Evolutionary conservation across 2,797 vertebrate genomes (phyloP).

Genomic region (Leptodactylus fallax): DNA sequence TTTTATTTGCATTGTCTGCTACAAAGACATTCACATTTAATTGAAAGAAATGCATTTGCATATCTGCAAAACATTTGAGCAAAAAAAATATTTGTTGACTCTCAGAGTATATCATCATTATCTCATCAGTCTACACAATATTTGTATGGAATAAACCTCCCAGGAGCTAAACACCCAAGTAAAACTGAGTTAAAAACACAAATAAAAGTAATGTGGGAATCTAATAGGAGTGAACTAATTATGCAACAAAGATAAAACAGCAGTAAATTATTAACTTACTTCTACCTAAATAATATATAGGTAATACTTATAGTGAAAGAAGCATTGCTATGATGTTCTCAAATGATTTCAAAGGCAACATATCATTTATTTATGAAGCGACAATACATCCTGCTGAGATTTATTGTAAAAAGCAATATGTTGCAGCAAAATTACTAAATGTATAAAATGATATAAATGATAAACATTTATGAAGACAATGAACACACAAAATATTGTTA

Average conservation of each 20-base stretch:
- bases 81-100: constrained; percentile 57
- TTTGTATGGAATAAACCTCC: constrained; percentile 45
- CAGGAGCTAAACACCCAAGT: constrained; percentile 20
- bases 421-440: constrained; percentile 29
- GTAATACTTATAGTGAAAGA: constrained; percentile 35
- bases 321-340: constrained; percentile 29
- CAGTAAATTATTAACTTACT: constrained; percentile 42
- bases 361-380: constrained; percentile 48
- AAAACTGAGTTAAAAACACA: constrained; percentile 19
- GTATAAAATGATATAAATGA: constrained; percentile 32
- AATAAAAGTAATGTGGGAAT: constrained; percentile 30
- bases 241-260: constrained; percentile 38
- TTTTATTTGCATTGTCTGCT: constrained; percentile 51
- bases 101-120: constrained; percentile 40
- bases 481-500: background rate
- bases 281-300: constrained; percentile 44
- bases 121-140: constrained; percentile 36
- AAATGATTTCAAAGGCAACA: constrained; percentile 38
- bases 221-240: constrained; percentile 30
- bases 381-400: constrained; percentile 47
- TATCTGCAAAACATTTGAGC: constrained; percentile 51
- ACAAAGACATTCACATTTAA: constrained; percentile 57
- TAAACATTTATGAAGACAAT: constrained; percentile 5
- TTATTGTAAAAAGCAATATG: constrained; percentile 40
- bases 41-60: constrained; percentile 59